Evolutionary conservation across 2,797 vertebrate genomes (phyloP).

Genomic region (Poliocrania exsul): DNA sequence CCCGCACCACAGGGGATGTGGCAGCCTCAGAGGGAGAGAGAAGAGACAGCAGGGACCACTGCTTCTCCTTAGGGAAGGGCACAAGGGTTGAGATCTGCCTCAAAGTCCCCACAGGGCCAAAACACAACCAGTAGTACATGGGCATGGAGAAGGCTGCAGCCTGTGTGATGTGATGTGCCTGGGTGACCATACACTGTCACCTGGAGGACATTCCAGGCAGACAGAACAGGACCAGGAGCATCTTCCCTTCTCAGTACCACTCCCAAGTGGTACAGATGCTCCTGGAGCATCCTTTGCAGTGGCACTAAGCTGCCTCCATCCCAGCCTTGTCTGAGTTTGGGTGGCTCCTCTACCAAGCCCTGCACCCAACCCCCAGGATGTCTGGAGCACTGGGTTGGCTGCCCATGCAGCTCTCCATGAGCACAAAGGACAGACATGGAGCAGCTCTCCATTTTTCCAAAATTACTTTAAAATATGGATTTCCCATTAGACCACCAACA

Average conservation of each 20-base stretch:
- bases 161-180: not conserved
- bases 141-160: not conserved
- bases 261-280: not conserved
- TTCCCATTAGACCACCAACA: not conserved
- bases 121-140: not conserved
- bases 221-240: not conserved
- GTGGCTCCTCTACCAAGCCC: accelerated
- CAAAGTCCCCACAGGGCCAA: not conserved
- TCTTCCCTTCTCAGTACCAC: not conserved
- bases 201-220: not conserved
- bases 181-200: not conserved
- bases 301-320: not conserved
- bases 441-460: not conserved
- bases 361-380: accelerated
- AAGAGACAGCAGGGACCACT: not conserved
- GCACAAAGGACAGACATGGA: not conserved
- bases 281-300: not conserved
- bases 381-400: not conserved
- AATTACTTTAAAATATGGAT: not conserved
- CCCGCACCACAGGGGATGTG: accelerated
- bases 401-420: accelerated
- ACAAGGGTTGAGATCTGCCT: not conserved
- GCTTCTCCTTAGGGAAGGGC: not conserved
- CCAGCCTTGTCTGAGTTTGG: not conserved
- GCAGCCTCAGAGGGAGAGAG: not conserved